Evolutionary conservation across 1,140 invertebrate species (phyloP).

Genomic region (Potamilus streckersoni): DNA sequence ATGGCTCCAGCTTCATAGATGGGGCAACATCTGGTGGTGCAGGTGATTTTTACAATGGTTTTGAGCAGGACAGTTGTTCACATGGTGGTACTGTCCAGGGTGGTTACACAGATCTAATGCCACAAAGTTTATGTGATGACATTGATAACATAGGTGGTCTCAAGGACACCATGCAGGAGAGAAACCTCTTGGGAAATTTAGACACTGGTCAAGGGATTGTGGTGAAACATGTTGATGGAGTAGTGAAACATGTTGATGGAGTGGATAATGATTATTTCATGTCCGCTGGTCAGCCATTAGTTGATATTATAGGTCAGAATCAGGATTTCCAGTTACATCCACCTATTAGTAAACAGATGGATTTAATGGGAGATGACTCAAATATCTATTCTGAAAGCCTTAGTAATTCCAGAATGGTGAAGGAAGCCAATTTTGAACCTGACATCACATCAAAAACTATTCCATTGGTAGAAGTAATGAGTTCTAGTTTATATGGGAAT

Average conservation of each 20-base stretch:
- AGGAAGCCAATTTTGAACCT: slow-evolving; percentile 18
- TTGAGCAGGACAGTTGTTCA: too few relatives aligned
- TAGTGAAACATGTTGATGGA: neutral
- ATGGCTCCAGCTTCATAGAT: too few relatives aligned
- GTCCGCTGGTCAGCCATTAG: slow-evolving; percentile 1
- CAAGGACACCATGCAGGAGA: too few relatives aligned
- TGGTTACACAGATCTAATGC: too few relatives aligned
- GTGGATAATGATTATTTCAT: neutral
- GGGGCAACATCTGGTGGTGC: too few relatives aligned
- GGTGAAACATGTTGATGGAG: neutral
- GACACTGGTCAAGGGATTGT: too few relatives aligned
- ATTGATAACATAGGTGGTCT: too few relatives aligned
- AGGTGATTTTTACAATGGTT: too few relatives aligned
- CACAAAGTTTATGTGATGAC: too few relatives aligned
- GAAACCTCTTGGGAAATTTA: too few relatives aligned
- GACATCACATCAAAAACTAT: neutral
- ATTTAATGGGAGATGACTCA: slow-evolving; percentile 1
- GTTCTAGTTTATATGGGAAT: neutral
- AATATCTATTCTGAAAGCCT: slow-evolving; percentile 12
- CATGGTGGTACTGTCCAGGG: too few relatives aligned
- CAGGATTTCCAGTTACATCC: neutral
- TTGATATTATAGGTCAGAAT: slow-evolving; percentile 8
- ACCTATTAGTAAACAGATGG: neutral
- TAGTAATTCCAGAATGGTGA: slow-evolving; percentile 14
- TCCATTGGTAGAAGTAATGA: slow-evolving; percentile 1